Evolutionary conservation across 2,888 invertebrate genomes (phyloP), one percentile per base, ranked within the genome.

Genomic region (Erannis defoliaria): DNA sequence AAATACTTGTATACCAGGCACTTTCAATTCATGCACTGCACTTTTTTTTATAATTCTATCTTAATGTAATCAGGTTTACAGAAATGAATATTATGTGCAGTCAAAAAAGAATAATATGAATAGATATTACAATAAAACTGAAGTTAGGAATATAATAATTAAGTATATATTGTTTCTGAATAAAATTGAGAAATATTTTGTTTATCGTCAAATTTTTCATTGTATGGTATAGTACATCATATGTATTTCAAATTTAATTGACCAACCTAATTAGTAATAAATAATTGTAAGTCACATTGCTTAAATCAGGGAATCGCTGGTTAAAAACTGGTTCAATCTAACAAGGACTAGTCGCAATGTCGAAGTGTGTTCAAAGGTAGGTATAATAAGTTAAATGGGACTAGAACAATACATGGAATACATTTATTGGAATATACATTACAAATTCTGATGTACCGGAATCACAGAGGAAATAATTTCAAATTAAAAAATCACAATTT

Each of bases 341-440:
- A n/a, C n/a, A n/a, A n/a, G n/a, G n/a, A n/a, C n/a, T n/a, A n/a
- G n/a, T n/a, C n/a, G n/a, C n/a, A n/a, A n/a, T n/a, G n/a, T n/a
- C n/a, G n/a, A n/a, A n/a, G n/a, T n/a, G n/a, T n/a, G n/a, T n/a
- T n/a, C n/a, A n/a, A n/a, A n/a, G n/a, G n/a, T 14, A 45, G 26
- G 21, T 21, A n/a, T 21, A 19, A 26, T 21, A 23, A 14, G 12
- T 14, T 33, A 46, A 46, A 49, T 37, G 19, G 33, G 19, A 46
- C 31, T 46, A 46, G 38, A 55, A 55, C 42, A 48, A 48, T 55
- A 53, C 33, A 31, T 57, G 62, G 62, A 62, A 62, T 62, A 57
- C 16, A 31, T 61, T 51, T 57, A 53, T 53, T 62, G 56, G 62
- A 62, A 57, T 62, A 50, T 33, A 51, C 16, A 48, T 38, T 29